Evolutionary conservation across 2,888 invertebrate species (phyloP).

Genomic region (Elysia crispata): DNA sequence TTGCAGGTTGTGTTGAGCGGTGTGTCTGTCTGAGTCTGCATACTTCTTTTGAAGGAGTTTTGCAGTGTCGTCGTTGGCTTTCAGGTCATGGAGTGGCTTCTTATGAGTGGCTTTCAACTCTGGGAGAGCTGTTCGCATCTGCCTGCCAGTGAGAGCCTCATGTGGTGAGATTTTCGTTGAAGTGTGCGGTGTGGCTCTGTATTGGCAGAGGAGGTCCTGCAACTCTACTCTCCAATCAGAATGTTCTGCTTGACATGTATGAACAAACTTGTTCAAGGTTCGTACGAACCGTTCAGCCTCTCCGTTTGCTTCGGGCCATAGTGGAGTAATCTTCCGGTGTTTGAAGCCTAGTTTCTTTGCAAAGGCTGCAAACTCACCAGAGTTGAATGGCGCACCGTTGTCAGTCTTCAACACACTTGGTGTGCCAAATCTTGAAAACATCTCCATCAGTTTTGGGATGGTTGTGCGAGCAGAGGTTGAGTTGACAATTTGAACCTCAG

Average conservation of each 20-base stretch:
- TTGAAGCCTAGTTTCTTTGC: background rate
- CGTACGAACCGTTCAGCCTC: slow-evolving; percentile 55
- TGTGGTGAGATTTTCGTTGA: slow-evolving; percentile 23
- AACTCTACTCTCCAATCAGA: background rate
- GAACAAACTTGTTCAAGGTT: slow-evolving; percentile 43
- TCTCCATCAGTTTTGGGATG: slow-evolving; percentile 49
- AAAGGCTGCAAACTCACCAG: background rate
- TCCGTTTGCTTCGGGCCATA: slow-evolving; percentile 9
- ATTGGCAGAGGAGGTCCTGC: slow-evolving; percentile 3
- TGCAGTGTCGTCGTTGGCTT: background rate
- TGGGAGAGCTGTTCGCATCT: slow-evolving; percentile 5
- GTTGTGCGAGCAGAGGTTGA: slow-evolving; percentile 49
- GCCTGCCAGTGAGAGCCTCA: slow-evolving; percentile 3
- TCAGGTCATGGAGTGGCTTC: background rate
- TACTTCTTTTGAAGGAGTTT: background rate
- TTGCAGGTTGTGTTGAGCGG: background rate
- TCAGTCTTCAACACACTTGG: slow-evolving; percentile 53
- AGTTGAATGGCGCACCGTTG: slow-evolving; percentile 15
- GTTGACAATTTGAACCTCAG: slow-evolving; percentile 51
- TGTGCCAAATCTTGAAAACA: slow-evolving; percentile 51
- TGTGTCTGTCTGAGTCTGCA: background rate
- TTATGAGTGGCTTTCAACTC: background rate
- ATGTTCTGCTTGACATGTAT: background rate
- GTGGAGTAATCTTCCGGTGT: slow-evolving; percentile 16
- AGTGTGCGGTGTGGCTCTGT: slow-evolving; percentile 6